Conservation (phyloP, 2,113 vertebrate species). For the Regulus satrapa region DNA sequence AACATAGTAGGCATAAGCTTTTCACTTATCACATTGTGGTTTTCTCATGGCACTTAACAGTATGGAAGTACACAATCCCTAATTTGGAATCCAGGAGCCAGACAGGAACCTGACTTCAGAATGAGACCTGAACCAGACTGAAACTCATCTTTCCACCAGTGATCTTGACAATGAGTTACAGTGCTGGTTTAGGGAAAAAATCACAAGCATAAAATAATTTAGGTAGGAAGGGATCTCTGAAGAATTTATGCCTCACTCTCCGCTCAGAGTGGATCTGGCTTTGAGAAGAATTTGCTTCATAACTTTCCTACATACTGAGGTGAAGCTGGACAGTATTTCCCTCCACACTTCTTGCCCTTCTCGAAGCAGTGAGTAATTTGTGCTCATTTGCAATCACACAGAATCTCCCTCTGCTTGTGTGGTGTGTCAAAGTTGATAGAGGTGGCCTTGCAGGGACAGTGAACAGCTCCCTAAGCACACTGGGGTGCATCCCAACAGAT, state of each 20-base stretch:
- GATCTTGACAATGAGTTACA: not conserved
- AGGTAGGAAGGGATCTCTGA: not conserved
- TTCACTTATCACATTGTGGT: not conserved
- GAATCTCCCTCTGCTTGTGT: not conserved
- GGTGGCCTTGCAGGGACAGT: not conserved
- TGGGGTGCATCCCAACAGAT: not conserved
- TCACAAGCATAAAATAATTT: not conserved
- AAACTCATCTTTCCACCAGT: not conserved
- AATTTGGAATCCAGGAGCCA: not conserved
- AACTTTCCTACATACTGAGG: not conserved
- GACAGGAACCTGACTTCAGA: too few species aligned
- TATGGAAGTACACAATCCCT: not conserved
- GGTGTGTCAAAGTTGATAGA: not conserved
- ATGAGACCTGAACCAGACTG: too few species aligned
- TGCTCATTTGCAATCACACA: not conserved
- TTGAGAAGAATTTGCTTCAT: not conserved
- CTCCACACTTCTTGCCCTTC: not conserved
- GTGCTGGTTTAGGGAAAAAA: not conserved
- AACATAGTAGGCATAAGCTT: not conserved
- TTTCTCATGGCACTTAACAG: not conserved
- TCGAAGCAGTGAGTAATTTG: not conserved
- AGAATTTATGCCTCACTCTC: not conserved
- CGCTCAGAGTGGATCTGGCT: not conserved
- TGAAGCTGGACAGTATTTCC: not conserved
- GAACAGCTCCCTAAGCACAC: not conserved